Conservation (phyloP, 2,888 invertebrate species). For the Rosalia funebris region DNA sequence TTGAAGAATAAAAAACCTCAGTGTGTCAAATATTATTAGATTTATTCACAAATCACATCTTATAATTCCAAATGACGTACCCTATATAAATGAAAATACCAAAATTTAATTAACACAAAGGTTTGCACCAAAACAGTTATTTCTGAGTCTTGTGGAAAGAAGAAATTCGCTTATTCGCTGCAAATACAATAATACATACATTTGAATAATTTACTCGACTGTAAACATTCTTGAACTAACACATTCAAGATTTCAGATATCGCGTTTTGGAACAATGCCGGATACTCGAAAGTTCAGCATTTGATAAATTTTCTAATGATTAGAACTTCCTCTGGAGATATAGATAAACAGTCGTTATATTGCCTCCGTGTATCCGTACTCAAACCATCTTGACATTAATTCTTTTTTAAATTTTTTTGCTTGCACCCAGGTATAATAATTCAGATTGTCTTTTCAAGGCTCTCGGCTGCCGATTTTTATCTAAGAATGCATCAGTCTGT, state of each 20-base stretch:
- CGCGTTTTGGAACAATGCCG: slow-evolving; percentile 48
- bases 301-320: slow-evolving; percentile 57
- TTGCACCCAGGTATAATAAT: slow-evolving; percentile 35
- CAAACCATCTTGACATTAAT: slow-evolving; percentile 28
- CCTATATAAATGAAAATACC: too few relatives aligned
- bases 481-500: slow-evolving; percentile 55
- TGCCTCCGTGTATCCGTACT: slow-evolving; percentile 23
- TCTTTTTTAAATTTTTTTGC: slow-evolving; percentile 29
- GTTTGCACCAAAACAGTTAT: too few relatives aligned
- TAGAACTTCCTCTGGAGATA: slow-evolving; percentile 57
- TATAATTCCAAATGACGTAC: too few relatives aligned
- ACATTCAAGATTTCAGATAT: slow-evolving; percentile 15
- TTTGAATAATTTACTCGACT: neutral
- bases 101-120: too few relatives aligned
- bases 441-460: slow-evolving; percentile 40
- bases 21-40: too few relatives aligned
- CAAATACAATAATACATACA: neutral
- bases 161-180: neutral
- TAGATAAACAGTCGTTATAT: slow-evolving; percentile 46
- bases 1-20: too few relatives aligned
- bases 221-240: neutral
- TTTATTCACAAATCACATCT: too few relatives aligned
- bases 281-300: slow-evolving; percentile 55
- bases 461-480: slow-evolving; percentile 39
- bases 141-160: too few relatives aligned